Percentiles rank a stretch among this genome's conserved stretches.
phyloP scores from a whole-genome alignment of 1,140 invertebrate genomes.

The Drosophila repleta region DNA sequence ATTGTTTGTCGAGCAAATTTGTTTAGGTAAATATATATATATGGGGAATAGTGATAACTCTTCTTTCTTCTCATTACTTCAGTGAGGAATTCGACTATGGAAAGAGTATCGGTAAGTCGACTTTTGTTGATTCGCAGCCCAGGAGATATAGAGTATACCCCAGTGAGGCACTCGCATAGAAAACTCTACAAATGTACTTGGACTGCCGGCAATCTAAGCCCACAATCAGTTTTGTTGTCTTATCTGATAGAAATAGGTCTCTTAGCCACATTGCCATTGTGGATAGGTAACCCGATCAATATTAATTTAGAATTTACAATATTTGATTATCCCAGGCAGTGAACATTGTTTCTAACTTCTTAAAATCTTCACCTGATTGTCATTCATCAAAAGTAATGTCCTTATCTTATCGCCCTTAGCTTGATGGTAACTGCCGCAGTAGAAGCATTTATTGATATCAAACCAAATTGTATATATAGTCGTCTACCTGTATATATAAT shows the following conservation, averaged over 20 bases:
- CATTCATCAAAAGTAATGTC: constrained; percentile 67
- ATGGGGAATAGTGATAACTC: no score
- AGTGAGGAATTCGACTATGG: no score
- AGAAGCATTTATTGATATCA: constrained; percentile 69
- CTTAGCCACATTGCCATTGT: neutral
- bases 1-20: no score
- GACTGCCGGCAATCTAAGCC: neutral
- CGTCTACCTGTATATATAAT: constrained; percentile 13
- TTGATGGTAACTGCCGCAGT: constrained; percentile 68
- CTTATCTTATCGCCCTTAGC: constrained; percentile 66
- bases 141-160: neutral
- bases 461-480: constrained; percentile 27
- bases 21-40: no score
- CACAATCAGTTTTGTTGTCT: constrained; percentile 10
- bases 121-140: no score
- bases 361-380: constrained; percentile 56
- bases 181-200: neutral
- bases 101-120: no score
- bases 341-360: constrained; percentile 41
- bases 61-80: no score
- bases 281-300: neutral
- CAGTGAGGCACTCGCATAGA: neutral
- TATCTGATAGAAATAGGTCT: constrained; percentile 1
- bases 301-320: constrained; percentile 52
- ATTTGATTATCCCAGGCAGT: constrained; percentile 75